phyloP scores from a whole-genome alignment of 2,113 vertebrate genomes.

The Propithecus coquereli region DNA sequence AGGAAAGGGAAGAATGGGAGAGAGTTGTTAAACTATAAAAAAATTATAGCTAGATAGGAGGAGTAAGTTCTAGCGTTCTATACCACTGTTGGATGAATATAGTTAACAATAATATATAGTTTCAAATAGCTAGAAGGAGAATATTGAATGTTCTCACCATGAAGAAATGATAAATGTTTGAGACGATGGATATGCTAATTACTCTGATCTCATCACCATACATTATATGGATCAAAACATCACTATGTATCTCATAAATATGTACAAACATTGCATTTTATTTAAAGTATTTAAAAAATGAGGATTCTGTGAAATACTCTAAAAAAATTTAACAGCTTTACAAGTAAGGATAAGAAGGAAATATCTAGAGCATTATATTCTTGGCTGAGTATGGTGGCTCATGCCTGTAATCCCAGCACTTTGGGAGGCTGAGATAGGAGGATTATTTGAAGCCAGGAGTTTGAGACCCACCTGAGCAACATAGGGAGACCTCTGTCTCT shows the following conservation, averaged over 20 bases:
- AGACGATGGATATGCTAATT: background rate
- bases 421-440: no score
- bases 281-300: background rate
- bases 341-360: background rate
- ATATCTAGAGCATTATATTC: background rate
- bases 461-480: no score
- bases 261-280: background rate
- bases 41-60: background rate
- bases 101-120: background rate
- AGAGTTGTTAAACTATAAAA: background rate
- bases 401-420: no score
- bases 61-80: background rate
- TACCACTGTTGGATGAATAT: background rate
- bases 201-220: background rate
- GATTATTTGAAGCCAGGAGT: no score
- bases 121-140: background rate
- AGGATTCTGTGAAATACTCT: background rate
- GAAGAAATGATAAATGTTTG: background rate
- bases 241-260: background rate
- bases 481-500: no score
- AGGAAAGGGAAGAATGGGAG: background rate
- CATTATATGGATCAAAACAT: background rate
- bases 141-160: background rate
- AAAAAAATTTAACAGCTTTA: background rate
- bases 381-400: no score